phyloP scores from a whole-genome alignment of 2,113 vertebrate species.

The Tenrec ecaudatus region DNA sequence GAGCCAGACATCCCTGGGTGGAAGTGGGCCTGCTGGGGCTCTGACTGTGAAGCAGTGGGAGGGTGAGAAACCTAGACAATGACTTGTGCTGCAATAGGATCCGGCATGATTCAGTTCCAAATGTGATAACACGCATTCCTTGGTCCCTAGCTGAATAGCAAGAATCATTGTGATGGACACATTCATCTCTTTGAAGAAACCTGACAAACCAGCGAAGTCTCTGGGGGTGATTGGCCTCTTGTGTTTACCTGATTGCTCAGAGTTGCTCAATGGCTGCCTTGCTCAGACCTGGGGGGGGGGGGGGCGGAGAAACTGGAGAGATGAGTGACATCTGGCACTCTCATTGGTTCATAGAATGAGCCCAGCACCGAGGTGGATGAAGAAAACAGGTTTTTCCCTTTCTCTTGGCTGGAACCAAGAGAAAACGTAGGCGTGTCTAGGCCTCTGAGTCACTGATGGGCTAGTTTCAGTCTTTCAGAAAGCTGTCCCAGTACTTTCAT shows the following conservation, averaged over 20 bases:
- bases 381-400: slow-evolving; percentile 64
- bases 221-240: background rate
- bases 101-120: background rate
- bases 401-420: slow-evolving; percentile 12
- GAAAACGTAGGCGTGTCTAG: background rate
- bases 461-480: slow-evolving; percentile 25
- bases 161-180: background rate
- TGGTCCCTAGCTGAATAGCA: background rate
- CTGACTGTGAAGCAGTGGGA: background rate
- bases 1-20: background rate
- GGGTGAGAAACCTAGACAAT: background rate
- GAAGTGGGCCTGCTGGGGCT: background rate
- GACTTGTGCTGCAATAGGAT: background rate
- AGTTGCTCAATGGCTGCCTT: background rate
- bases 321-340: background rate
- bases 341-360: background rate
- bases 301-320: background rate
- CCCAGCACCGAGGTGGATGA: background rate
- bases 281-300: background rate
- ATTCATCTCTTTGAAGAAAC: background rate
- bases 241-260: background rate
- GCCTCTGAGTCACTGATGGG: slow-evolving; percentile 61
- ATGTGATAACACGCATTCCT: background rate
- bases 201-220: background rate
- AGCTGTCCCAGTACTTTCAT: background rate